Conservation (phyloP, 2,888 invertebrate species). For the Heteromurus nitidus region DNA sequence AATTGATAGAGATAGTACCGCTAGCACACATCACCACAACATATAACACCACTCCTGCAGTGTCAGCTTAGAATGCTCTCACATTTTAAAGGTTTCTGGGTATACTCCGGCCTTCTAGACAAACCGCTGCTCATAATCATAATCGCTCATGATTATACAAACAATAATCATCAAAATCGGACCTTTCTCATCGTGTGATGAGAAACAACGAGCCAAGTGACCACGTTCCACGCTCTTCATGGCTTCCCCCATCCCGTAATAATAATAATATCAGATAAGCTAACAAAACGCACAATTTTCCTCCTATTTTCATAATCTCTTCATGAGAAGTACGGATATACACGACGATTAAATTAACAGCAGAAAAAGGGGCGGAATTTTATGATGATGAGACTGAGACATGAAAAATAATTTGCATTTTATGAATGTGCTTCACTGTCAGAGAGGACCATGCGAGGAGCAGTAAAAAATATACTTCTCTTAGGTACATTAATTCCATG, state of each 20-base stretch:
- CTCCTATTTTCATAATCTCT: neutral
- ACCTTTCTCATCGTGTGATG: too few species aligned
- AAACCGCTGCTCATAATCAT: too few species aligned
- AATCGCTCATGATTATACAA: too few species aligned
- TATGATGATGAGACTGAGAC: slow-evolving; percentile 53
- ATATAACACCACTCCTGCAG: neutral
- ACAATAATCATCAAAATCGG: too few species aligned
- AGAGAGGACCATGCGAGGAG: neutral
- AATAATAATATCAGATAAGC: slow-evolving; percentile 9
- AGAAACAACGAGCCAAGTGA: neutral
- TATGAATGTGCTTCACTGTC: slow-evolving; percentile 13
- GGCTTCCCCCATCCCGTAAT: too few species aligned
- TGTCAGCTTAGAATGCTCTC: neutral
- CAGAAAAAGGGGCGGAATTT: slow-evolving; percentile 44
- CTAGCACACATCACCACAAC: neutral
- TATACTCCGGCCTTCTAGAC: too few species aligned
- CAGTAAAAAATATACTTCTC: too few species aligned
- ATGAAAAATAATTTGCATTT: slow-evolving; percentile 61
- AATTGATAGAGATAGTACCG: neutral
- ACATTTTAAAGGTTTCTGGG: neutral
- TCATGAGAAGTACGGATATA: slow-evolving; percentile 6
- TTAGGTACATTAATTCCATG: too few species aligned
- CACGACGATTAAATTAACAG: slow-evolving; percentile 48
- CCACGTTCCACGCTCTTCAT: too few species aligned
- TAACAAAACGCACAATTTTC: neutral